A percentile compares a stretch with the other conserved stretches of the same genome.
Evolutionary conservation across 2,797 vertebrate genomes (phyloP).

Genomic region (Gambusia yucatana): DNA sequence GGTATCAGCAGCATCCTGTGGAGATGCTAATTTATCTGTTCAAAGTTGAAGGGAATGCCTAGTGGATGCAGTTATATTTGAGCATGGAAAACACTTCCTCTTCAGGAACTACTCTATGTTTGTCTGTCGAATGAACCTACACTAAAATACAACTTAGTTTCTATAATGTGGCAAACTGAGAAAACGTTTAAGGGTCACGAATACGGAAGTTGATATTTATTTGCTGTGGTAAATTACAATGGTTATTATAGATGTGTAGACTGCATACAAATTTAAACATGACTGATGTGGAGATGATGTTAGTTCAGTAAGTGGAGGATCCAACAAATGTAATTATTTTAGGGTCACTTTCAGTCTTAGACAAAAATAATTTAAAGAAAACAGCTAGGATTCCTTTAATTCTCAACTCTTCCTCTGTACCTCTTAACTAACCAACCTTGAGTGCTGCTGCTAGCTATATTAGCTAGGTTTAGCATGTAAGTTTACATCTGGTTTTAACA

Average conservation of each 20-base stretch:
- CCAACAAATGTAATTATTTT: neutral
- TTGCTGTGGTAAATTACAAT: neutral
- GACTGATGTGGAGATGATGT: neutral
- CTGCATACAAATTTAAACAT: neutral
- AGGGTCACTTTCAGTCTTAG: neutral
- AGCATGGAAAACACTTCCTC: too few species aligned
- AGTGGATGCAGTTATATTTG: neutral
- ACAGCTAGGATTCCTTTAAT: neutral
- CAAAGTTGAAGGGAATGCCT: neutral
- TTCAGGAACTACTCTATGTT: too few species aligned
- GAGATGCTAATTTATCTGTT: neutral
- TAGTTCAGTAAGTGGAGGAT: neutral
- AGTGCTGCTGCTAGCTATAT: slow-evolving; percentile 19
- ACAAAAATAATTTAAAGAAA: neutral
- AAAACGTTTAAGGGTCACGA: neutral
- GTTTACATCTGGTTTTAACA: neutral
- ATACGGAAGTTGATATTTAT: neutral
- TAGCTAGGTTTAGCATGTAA: slow-evolving; percentile 17
- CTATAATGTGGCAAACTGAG: neutral
- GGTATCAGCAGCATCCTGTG: neutral
- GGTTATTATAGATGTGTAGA: neutral
- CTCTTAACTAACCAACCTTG: slow-evolving; percentile 58
- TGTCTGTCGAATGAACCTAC: too few species aligned
- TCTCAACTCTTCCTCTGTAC: fast-evolving
- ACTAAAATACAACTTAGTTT: neutral